These are phyloP conservation scores for Desoria tigrina DNA, from an alignment of 2,888 invertebrate genomes.

Conservation along the genomic window DNA sequence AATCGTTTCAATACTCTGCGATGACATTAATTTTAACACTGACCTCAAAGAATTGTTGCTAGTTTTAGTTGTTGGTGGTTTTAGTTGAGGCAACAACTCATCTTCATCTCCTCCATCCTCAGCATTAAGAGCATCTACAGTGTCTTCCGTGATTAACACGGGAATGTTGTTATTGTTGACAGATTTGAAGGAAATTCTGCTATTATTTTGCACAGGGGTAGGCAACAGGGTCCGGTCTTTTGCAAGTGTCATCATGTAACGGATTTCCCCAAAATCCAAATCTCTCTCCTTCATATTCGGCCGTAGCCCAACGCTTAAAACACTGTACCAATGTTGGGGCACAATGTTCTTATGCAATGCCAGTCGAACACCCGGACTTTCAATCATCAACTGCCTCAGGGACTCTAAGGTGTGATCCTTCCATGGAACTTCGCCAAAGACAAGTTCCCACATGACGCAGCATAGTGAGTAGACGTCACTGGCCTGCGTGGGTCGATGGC, in stretches of 20 bases:
- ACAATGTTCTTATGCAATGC: conserved; percentile 34
- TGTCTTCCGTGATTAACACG: conserved; percentile 19
- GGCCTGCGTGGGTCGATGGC: conserved; percentile 54
- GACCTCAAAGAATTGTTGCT: not conserved
- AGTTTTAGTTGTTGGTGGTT: conserved; percentile 2
- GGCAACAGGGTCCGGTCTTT: conserved; percentile 10
- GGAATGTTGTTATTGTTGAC: conserved; percentile 8
- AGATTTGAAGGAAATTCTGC: conserved; percentile 22
- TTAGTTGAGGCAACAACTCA: too few relatives aligned
- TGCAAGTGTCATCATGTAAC: conserved; percentile 47
- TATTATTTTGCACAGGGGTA: too few relatives aligned
- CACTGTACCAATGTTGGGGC: conserved; percentile 41
- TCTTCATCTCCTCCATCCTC: too few relatives aligned
- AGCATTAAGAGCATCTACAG: conserved; percentile 20
- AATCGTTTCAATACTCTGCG: not conserved
- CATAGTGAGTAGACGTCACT: conserved; percentile 59
- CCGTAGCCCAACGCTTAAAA: conserved; percentile 45
- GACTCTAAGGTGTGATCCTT: conserved; percentile 33
- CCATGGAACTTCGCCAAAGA: conserved; percentile 50
- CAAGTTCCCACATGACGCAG: conserved; percentile 58
- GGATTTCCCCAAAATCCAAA: conserved; percentile 49
- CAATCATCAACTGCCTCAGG: conserved; percentile 33
- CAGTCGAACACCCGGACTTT: conserved; percentile 34
- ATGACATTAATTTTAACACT: conserved; percentile 4
- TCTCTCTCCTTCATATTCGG: conserved; percentile 40